Conservation (phyloP, 2,888 invertebrate genomes). For the Acleris laterana region DNA sequence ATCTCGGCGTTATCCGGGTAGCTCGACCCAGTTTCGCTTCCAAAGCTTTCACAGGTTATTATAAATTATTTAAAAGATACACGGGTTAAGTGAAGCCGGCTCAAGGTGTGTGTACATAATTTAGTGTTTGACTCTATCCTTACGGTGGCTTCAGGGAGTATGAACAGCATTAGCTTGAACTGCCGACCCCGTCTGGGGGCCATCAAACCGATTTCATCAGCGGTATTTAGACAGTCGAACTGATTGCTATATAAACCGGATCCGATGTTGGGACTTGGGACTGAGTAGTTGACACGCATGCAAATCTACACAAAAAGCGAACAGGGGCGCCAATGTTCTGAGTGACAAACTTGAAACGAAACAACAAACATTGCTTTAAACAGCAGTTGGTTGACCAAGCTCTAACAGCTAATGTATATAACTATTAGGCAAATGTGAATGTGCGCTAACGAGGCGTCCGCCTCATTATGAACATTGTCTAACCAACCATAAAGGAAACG, state of each 20-base stretch:
- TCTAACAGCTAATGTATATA: slow-evolving; percentile 5
- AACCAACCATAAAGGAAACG: slow-evolving; percentile 21
- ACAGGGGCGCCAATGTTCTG: too few species aligned
- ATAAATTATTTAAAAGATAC: slow-evolving; percentile 26
- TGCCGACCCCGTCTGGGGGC: too few species aligned
- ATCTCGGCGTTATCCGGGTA: slow-evolving; percentile 35
- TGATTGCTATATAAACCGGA: too few species aligned
- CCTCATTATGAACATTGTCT: slow-evolving; percentile 22
- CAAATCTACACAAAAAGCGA: too few species aligned
- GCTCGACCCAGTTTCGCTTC: slow-evolving; percentile 37
- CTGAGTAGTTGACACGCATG: too few species aligned
- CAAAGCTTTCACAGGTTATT: slow-evolving; percentile 30
- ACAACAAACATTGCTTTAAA: too few species aligned
- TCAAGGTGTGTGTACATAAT: slow-evolving; percentile 20
- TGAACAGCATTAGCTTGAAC: too few species aligned
- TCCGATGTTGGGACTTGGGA: too few species aligned
- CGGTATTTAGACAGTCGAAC: too few species aligned
- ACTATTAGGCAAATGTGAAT: slow-evolving; percentile 16
- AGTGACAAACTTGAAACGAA: too few species aligned
- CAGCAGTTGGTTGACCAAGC: background rate
- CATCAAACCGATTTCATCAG: slow-evolving; percentile 5
- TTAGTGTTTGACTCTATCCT: slow-evolving; percentile 21
- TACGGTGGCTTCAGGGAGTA: too few species aligned
- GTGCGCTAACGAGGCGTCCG: slow-evolving; percentile 19
- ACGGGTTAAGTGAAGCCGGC: slow-evolving; percentile 24